Evolutionary conservation across 2,113 vertebrate species (phyloP), one percentile per base, ranked within the genome.

Genomic region (Pogonocichla stellata): DNA sequence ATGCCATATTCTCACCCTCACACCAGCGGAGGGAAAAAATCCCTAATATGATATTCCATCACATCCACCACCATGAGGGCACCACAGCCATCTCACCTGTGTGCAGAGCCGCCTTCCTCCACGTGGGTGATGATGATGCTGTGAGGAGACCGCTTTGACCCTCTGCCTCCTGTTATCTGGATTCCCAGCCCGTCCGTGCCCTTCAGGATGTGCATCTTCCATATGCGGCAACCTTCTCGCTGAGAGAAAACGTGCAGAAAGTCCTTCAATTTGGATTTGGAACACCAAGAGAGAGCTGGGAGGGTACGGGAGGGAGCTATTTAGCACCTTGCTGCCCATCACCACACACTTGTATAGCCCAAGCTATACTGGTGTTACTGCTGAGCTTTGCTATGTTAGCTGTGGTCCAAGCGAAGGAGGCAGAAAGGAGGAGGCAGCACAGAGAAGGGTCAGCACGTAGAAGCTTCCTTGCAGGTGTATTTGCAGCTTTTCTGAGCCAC

Each of bases 181-280:
- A 99, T 99, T 72, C 99, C 99, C 94, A 99, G 98, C 61, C 99
- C 99, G 2, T 99, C 99, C 1, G 97, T 97, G 48, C 99, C 99
- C 92, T 99, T 99, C 97, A 99, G 97, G 98, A 99, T 98, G 91
- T 99, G 98, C 99, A 99, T 99, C 98, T 99, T 99, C 99, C 99
- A 99, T 97, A 99, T 99, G 85, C 97, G 98, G 97, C 98, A 98
- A 65, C 98, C 98, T 95, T 99, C 98, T 94, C 98, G 97, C 99
- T 99, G 95, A 91, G 97, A 98, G 94, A 95, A 95, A 97, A 95
- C 1, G 97, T 86, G 92, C 92, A 84, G 89, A 98, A 91, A 96
- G 95, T 65, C 93, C 89, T 42, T 77, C 96, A 96, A 95, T 96
- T 96, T 90, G 82, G 45, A 80, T 69, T 85, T 88, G 80, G 89